Conservation (phyloP, 2,113 vertebrate genomes). For the Phalacrocorax pelagicus region DNA sequence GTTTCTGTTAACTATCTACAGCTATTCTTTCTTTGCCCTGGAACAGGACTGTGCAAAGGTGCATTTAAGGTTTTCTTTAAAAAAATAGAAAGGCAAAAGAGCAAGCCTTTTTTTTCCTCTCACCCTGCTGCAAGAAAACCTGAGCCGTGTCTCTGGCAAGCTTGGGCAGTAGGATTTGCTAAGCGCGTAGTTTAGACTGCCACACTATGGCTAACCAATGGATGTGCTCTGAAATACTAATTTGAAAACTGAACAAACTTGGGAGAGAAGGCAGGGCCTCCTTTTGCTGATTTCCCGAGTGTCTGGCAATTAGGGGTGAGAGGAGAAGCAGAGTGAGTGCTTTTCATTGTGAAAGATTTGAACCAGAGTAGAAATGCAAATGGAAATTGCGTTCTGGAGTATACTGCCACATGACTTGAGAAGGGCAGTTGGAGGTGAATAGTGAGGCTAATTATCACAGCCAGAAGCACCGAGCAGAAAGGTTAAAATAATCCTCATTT, state of each 20-base stretch:
- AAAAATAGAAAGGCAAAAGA: neutral
- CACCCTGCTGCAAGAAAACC: neutral
- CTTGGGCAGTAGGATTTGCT: neutral
- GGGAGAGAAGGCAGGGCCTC: neutral
- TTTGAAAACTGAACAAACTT: neutral
- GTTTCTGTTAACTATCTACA: neutral
- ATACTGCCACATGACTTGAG: rapidly evolving
- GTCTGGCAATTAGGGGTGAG: neutral
- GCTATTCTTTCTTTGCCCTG: neutral
- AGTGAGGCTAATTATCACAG: neutral
- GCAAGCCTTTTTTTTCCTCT: rapidly evolving
- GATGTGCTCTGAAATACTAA: neutral
- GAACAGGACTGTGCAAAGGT: neutral
- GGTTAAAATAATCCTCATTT: slow-evolving; percentile 17
- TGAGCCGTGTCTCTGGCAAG: neutral
- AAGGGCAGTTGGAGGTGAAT: neutral
- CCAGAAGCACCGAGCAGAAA: neutral
- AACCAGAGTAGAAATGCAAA: neutral
- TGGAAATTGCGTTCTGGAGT: neutral
- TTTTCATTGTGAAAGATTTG: neutral
- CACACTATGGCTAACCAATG: neutral
- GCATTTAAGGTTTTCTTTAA: neutral
- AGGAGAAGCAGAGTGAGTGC: neutral
- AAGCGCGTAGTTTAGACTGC: neutral
- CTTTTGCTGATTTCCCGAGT: neutral